Evolutionary conservation across 2,888 invertebrate genomes (phyloP).

Genomic region (Pachycephus smyrnensis): DNA sequence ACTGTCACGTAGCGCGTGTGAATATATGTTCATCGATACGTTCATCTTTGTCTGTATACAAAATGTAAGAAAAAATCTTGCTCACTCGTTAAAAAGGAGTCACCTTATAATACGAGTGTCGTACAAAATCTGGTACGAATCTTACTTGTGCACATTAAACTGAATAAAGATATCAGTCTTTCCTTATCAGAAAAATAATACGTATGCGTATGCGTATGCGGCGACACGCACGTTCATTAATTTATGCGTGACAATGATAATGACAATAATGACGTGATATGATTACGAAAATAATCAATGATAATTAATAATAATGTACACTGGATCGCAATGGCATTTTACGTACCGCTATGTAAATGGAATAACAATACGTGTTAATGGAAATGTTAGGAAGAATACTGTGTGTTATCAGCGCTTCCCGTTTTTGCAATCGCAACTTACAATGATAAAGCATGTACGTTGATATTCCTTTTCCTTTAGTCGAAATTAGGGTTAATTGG

Average conservation of each 20-base stretch:
- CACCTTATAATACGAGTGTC: constrained; percentile 23
- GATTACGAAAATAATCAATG: background rate
- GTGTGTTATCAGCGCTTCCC: constrained; percentile 14
- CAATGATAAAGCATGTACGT: background rate
- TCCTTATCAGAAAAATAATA: constrained; percentile 24
- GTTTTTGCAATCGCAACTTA: background rate
- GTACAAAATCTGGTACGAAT: constrained; percentile 21
- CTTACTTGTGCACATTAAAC: constrained; percentile 26
- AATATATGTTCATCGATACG: constrained; percentile 31
- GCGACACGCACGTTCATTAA: background rate
- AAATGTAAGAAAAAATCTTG: background rate
- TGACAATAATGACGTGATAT: background rate
- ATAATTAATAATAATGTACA: constrained; percentile 6
- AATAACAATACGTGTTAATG: constrained; percentile 21
- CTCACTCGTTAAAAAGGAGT: constrained; percentile 17
- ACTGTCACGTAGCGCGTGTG: constrained; percentile 18
- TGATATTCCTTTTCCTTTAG: background rate
- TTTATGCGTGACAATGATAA: background rate
- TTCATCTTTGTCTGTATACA: constrained; percentile 15
- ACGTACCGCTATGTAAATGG: background rate
- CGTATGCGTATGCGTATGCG: background rate
- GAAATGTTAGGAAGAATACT: constrained; percentile 27
- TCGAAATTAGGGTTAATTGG: background rate
- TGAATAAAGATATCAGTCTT: constrained; percentile 33
- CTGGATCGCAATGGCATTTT: background rate